Evolutionary conservation across 2,888 invertebrate species (phyloP), one percentile per base, ranked within the genome.

Genomic region (Thecocarcelia acutangulata): DNA sequence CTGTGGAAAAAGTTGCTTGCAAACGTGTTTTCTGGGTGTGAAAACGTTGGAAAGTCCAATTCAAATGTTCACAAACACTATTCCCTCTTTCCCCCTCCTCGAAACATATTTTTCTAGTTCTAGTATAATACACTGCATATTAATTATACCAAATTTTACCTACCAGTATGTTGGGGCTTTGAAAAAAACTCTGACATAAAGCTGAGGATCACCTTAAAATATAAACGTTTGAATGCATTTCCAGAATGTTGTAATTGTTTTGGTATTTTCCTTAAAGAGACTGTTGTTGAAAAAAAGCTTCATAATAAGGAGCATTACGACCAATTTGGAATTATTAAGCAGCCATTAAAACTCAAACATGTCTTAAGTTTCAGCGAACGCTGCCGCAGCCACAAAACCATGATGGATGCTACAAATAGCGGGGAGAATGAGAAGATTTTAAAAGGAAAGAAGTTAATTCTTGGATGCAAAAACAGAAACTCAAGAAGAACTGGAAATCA

Each of bases 321-420:
- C 76, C 84, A 83, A 83, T 81, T 84, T 83, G 74, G 83, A 81
- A 83, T 83, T 84, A 81, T 83, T 83, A 83, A 84, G 84, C 84
- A 84, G 83, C 84, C 84, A 84, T 84, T 84, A 83, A 84, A 83
- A 75, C 61, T 69, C 48, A 75, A 78, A 77, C 73, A 77, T 78
- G 78, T 64, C 69, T 79, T 79, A 70, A 72, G 76, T 76, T 75
- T 56, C 48, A 58, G 44, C 17, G 42, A 48, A 72, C 56, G 50
- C 59, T 33, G 46, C 56, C 12, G 44, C 44, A 33, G 28, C 37
- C 52, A 69, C 68, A 58, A 11, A 40, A 56, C 28, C 24, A 46
- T 17, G 73, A 52, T 54, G 33, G 64, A 40, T 68, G 48, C 17
- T 40, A 40, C 69, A 58, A 21, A 68, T 50, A 48, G 33, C 61